Conservation (phyloP, 2,888 invertebrate genomes). For the Gibbula magus region DNA sequence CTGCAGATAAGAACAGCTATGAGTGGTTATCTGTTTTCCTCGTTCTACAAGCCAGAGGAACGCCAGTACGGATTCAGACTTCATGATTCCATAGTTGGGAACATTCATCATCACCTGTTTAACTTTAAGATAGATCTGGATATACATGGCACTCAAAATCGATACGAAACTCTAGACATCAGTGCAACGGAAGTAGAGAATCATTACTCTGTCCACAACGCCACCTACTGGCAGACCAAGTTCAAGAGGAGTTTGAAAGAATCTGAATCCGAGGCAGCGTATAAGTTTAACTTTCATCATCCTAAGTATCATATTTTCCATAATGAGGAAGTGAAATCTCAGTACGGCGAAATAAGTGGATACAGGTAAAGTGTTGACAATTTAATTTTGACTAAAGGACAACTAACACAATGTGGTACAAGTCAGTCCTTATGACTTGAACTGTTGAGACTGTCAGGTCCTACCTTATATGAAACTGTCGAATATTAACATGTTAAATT, state of each 20-base stretch:
- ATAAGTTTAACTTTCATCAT: conserved; percentile 56
- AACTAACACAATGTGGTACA: too few relatives aligned
- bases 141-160: conserved; percentile 57
- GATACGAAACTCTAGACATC: conserved; percentile 61
- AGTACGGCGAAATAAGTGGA: conserved; percentile 51
- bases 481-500: too few relatives aligned
- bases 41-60: conserved; percentile 27
- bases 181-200: conserved; percentile 44
- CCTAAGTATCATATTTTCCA: conserved; percentile 63
- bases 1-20: conserved; percentile 32
- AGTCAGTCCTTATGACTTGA: too few relatives aligned
- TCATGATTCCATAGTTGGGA: conserved; percentile 26
- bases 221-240: conserved; percentile 45
- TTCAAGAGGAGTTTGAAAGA: conserved; percentile 41
- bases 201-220: conserved; percentile 38
- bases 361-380: conserved; percentile 54
- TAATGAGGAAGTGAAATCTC: conserved; percentile 47
- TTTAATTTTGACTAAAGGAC: too few relatives aligned
- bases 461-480: too few relatives aligned
- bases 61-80: conserved; percentile 36
- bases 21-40: conserved; percentile 39
- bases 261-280: conserved; percentile 55
- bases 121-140: conserved; percentile 50
- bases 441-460: too few relatives aligned
- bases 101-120: conserved; percentile 44